A percentile compares a stretch with the other conserved stretches of the same genome.
These are phyloP conservation scores for Actias luna DNA, from an alignment of 2,888 invertebrate genomes.

Conservation along the genomic window DNA sequence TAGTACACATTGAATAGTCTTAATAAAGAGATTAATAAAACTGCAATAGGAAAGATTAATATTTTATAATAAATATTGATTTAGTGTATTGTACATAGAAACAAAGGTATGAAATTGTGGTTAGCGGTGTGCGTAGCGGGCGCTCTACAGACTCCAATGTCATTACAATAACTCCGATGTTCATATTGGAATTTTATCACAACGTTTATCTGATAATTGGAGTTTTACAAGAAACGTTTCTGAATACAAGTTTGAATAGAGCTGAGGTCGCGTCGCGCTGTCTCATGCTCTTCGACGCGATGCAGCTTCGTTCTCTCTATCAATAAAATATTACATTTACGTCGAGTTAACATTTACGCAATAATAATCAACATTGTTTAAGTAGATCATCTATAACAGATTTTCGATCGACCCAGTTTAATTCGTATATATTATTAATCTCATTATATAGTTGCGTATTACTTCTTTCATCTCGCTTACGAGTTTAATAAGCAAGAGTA, in stretches of 20 bases:
- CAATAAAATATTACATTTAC: conserved; percentile 6
- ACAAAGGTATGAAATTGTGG: not conserved
- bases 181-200: conserved; percentile 4
- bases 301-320: not conserved
- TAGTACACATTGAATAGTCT: no score
- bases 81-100: not conserved
- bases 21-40: not conserved
- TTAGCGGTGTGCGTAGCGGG: not conserved
- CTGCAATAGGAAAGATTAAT: not conserved
- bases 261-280: not conserved
- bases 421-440: not conserved
- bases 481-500: not conserved
- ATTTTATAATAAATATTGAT: not conserved
- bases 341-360: not conserved
- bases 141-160: not conserved
- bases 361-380: not conserved
- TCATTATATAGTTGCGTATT: not conserved
- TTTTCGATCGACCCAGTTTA: not conserved
- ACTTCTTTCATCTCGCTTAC: not conserved
- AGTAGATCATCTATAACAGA: not conserved
- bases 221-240: conserved; percentile 11
- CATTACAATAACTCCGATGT: conserved; percentile 1
- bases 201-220: conserved; percentile 5
- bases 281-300: not conserved
- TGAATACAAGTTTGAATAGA: conserved; percentile 11